Percentiles rank a stretch among this genome's conserved stretches.
phyloP scores from a whole-genome alignment of 2,113 vertebrate species.

The Hemibagrus wyckioides region DNA sequence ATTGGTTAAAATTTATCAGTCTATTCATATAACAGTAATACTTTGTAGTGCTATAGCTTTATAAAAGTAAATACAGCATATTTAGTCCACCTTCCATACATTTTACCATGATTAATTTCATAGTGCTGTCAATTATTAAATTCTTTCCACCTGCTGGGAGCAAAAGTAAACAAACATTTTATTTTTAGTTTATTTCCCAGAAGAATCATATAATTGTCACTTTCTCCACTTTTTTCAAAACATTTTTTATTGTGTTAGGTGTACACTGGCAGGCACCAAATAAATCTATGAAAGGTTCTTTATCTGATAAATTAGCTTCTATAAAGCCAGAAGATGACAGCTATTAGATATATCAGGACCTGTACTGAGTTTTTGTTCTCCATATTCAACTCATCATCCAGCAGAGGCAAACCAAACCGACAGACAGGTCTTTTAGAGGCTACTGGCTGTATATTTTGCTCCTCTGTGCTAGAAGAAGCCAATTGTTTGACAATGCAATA shows the following conservation, averaged over 20 bases:
- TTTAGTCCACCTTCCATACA: not conserved
- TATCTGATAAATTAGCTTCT: not conserved
- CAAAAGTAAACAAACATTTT: not conserved
- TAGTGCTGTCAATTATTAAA: not conserved
- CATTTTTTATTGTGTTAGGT: not conserved
- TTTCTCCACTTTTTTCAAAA: not conserved
- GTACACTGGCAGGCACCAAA: not conserved
- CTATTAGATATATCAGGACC: not conserved
- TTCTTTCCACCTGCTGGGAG: not conserved
- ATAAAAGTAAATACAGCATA: not conserved
- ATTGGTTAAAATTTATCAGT: not conserved
- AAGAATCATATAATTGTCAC: not conserved
- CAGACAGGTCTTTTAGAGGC: not conserved
- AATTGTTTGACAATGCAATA: not conserved
- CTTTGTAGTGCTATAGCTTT: not conserved
- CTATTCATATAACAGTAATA: not conserved
- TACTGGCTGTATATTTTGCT: not conserved
- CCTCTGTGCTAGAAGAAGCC: not conserved
- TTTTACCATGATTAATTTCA: not conserved
- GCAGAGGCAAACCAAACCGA: not conserved
- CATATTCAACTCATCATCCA: not conserved
- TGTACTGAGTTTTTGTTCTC: not conserved
- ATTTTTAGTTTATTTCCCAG: not conserved
- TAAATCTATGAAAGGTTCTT: not conserved
- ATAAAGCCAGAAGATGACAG: not conserved